Evolutionary conservation across 2,797 vertebrate species (phyloP).

Genomic region (Dendrocincla fuliginosa): DNA sequence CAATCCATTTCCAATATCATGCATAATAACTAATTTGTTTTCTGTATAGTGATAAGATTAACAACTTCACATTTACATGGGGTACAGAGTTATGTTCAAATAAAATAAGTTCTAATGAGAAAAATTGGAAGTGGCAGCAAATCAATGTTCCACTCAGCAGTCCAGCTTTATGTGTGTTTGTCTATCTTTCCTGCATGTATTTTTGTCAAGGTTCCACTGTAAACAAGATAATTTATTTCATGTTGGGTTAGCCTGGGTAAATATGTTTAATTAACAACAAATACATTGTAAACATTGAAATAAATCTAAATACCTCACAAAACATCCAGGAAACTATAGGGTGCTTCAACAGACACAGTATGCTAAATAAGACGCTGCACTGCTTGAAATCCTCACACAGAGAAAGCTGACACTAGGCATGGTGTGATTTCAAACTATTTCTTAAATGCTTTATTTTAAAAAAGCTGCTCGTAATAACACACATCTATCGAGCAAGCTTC

Average conservation of each 20-base stretch:
- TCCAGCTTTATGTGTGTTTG: constrained; percentile 76
- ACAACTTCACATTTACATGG: constrained; percentile 76
- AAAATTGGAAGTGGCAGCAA: constrained; percentile 76
- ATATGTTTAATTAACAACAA: constrained; percentile 80
- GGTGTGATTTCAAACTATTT: not conserved
- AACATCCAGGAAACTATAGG: constrained; percentile 51
- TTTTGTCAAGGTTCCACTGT: constrained; percentile 77
- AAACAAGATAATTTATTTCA: constrained; percentile 79
- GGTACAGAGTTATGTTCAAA: constrained; percentile 80
- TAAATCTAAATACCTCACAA: constrained; percentile 68
- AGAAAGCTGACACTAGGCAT: not conserved
- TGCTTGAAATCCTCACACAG: not conserved
- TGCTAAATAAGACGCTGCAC: not conserved
- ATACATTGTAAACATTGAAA: constrained; percentile 71
- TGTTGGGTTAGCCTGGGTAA: constrained; percentile 80
- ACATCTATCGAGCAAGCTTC: not conserved
- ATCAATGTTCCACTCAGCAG: constrained; percentile 76
- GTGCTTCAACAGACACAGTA: constrained; percentile 37
- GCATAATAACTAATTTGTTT: constrained; percentile 84
- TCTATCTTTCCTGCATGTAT: constrained; percentile 69
- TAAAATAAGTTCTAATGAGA: constrained; percentile 83
- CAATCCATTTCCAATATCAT: constrained; percentile 79
- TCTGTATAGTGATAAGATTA: constrained; percentile 82
- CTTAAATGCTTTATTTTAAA: not conserved
- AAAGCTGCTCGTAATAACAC: not conserved